phyloP scores from a whole-genome alignment of 2,797 vertebrate genomes.

The Selene dorsalis region DNA sequence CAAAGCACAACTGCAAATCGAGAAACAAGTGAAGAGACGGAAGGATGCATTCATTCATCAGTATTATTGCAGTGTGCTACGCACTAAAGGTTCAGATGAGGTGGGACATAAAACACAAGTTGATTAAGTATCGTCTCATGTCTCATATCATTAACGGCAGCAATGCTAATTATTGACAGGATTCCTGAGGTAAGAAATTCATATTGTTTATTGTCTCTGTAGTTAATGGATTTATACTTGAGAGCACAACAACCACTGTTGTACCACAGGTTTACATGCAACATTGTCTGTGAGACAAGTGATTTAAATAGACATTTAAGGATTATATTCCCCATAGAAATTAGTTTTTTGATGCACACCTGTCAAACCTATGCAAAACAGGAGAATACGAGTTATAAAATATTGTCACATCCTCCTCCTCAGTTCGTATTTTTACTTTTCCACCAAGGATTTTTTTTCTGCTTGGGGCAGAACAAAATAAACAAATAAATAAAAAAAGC shows the following conservation, averaged over 20 bases:
- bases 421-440: slow-evolving; percentile 3
- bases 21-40: neutral
- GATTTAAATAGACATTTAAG: neutral
- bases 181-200: neutral
- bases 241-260: neutral
- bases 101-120: slow-evolving; percentile 25
- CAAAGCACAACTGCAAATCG: neutral
- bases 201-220: neutral
- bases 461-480: neutral
- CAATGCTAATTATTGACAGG: neutral
- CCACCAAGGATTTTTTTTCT: neutral
- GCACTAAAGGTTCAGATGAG: neutral
- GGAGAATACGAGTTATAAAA: neutral
- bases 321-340: neutral
- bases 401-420: neutral
- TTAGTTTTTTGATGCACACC: neutral
- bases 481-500: neutral
- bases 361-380: neutral
- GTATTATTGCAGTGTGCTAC: neutral
- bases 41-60: neutral
- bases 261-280: neutral
- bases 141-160: slow-evolving; percentile 24
- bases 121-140: slow-evolving; percentile 26
- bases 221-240: neutral
- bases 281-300: neutral